phyloP scores from a whole-genome alignment of 2,113 vertebrate genomes.

The Sprattus sprattus region DNA sequence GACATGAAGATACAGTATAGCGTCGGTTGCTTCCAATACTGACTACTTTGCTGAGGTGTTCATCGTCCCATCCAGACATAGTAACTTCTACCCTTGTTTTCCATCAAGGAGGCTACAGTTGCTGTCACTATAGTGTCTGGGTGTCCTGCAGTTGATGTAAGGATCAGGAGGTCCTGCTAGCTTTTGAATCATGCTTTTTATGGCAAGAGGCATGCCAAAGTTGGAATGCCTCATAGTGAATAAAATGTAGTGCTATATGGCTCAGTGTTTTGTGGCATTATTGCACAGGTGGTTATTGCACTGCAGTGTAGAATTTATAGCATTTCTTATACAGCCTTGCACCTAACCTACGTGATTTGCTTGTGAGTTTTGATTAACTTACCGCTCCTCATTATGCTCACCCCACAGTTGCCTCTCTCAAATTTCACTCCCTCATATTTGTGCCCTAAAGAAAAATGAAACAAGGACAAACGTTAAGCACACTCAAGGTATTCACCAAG shows the following conservation, averaged over 20 bases:
- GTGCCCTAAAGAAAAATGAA: constrained; percentile 75
- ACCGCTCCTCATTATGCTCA: constrained; percentile 99
- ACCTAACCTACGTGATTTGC: too few relatives aligned
- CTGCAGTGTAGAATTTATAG: not conserved
- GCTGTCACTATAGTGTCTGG: not conserved
- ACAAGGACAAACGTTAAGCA: not conserved
- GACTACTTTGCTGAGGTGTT: not conserved
- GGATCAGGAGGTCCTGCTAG: not conserved
- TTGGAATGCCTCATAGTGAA: not conserved
- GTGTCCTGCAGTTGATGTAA: not conserved
- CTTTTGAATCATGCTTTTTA: not conserved
- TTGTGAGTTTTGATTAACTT: constrained; percentile 52
- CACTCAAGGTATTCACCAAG: not conserved
- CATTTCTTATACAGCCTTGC: too few relatives aligned
- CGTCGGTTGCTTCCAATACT: not conserved
- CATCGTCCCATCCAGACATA: not conserved
- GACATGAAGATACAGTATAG: not conserved
- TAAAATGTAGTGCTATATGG: not conserved
- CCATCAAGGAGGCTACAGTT: not conserved
- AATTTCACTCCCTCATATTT: constrained; percentile 97
- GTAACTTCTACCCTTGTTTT: not conserved
- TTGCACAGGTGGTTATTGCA: not conserved
- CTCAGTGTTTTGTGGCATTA: not conserved
- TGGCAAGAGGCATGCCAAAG: not conserved
- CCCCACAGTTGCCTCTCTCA: constrained; percentile 97